Conservation (phyloP, 1,140 invertebrate genomes). For the Trinorchestia longiramus region DNA sequence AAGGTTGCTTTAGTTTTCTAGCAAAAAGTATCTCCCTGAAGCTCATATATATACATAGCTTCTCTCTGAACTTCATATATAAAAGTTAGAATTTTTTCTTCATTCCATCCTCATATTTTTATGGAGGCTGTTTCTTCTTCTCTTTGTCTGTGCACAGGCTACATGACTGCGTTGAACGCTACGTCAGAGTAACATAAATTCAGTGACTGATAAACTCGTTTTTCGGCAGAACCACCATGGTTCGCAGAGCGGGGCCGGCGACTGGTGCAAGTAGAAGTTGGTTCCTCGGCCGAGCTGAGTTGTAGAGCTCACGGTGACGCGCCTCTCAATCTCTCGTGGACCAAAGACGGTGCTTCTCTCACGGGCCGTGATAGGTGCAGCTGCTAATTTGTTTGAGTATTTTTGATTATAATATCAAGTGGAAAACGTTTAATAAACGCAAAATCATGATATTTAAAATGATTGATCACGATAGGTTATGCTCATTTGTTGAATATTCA, state of each 20-base stretch:
- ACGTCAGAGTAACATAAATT: neutral
- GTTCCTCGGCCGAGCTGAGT: constrained; percentile 57
- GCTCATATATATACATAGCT: too few species aligned
- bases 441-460: neutral
- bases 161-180: neutral
- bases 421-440: neutral
- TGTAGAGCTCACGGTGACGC: constrained; percentile 75
- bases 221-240: constrained; percentile 63
- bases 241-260: constrained; percentile 59
- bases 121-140: neutral
- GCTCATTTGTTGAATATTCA: neutral
- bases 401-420: neutral
- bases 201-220: neutral
- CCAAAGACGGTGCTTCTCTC: constrained; percentile 78
- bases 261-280: constrained; percentile 60
- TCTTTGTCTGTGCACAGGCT: neutral
- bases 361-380: neutral
- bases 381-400: neutral
- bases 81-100: too few species aligned
- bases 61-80: too few species aligned
- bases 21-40: too few species aligned
- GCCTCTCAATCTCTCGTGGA: constrained; percentile 82
- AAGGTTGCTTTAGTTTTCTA: too few species aligned
- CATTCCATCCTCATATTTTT: too few species aligned
- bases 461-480: neutral